These are phyloP conservation scores for Potamarius usumacintae DNA, from an alignment of 2,113 vertebrate genomes.

Conservation along the genomic window DNA sequence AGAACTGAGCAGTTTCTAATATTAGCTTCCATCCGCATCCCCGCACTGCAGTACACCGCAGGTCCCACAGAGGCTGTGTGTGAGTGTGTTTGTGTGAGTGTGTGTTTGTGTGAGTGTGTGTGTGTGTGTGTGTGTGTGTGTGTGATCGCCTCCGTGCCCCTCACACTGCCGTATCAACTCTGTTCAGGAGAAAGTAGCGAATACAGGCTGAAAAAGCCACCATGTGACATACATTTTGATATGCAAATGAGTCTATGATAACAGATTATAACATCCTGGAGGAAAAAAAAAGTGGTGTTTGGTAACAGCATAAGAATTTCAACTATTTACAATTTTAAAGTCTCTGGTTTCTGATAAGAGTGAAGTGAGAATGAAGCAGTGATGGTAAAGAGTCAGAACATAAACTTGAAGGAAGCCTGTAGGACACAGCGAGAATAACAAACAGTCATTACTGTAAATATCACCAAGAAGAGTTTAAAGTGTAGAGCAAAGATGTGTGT, in stretches of 20 bases:
- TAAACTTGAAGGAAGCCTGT: not conserved
- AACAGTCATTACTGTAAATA: too few species aligned
- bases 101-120: too few species aligned
- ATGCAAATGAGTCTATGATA: too few species aligned
- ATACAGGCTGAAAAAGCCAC: not conserved
- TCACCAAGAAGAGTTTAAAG: not conserved
- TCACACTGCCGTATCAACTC: not conserved
- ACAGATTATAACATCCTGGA: not conserved
- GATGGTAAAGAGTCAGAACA: not conserved
- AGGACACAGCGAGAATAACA: not conserved
- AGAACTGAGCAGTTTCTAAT: not conserved
- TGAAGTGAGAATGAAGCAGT: not conserved
- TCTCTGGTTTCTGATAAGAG: not conserved
- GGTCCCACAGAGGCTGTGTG: not conserved
- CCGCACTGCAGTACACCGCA: constrained; percentile 21
- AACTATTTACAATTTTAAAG: not conserved
- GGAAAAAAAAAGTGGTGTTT: not conserved
- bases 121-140: too few species aligned
- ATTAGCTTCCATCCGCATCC: not conserved
- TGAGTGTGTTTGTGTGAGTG: too few species aligned
- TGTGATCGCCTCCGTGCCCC: too few species aligned
- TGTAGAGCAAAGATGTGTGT: not conserved
- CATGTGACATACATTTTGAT: not conserved
- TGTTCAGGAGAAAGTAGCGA: not conserved
- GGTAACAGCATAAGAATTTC: not conserved